Conservation (phyloP, 2,113 vertebrate species). For the Channa maculata region DNA sequence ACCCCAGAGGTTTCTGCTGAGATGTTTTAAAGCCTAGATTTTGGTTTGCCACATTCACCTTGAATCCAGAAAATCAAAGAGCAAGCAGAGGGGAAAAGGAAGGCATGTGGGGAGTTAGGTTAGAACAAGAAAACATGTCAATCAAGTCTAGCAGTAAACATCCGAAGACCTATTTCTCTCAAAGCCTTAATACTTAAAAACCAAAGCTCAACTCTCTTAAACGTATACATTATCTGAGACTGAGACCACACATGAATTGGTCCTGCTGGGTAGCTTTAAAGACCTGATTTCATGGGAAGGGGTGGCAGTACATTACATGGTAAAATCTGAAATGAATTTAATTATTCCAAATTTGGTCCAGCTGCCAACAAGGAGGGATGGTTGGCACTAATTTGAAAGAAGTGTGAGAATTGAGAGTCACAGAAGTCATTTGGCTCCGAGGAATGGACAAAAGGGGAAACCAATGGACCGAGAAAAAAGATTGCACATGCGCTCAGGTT, state of each 20-base stretch:
- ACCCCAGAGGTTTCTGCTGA: neutral
- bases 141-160: neutral
- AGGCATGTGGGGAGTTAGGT: too few relatives aligned
- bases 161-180: neutral
- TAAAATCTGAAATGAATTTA: constrained; percentile 69
- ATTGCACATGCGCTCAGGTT: constrained; percentile 54
- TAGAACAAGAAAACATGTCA: constrained; percentile 4
- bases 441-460: constrained; percentile 35
- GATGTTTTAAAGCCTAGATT: neutral
- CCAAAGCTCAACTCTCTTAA: neutral
- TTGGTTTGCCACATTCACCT: neutral
- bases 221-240: too few relatives aligned
- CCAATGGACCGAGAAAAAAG: constrained; percentile 41
- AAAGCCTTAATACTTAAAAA: neutral
- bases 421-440: constrained; percentile 60
- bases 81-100: neutral
- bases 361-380: constrained; percentile 56
- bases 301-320: constrained; percentile 11
- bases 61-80: neutral
- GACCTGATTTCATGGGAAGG: constrained; percentile 10
- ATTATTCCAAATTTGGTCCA: constrained; percentile 59
- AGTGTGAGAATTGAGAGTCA: constrained; percentile 50
- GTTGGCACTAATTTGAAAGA: constrained; percentile 56
- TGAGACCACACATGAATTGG: neutral
- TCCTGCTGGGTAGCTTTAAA: neutral